These are phyloP conservation scores for Galerucella nymphaeae DNA, from an alignment of 2,888 invertebrate genomes.

Conservation along the genomic window DNA sequence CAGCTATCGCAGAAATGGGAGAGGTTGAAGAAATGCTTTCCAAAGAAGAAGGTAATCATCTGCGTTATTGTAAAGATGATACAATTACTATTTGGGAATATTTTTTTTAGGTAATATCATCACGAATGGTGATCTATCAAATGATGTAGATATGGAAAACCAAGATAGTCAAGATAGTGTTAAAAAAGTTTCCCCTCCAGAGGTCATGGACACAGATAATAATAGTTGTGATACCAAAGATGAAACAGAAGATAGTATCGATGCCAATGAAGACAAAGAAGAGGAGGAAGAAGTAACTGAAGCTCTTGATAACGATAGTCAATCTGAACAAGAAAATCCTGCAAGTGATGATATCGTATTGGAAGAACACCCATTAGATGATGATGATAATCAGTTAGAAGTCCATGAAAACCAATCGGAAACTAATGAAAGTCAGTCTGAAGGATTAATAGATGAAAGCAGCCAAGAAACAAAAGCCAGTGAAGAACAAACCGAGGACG, in stretches of 20 bases:
- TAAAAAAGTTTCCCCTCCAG: slow-evolving; percentile 45
- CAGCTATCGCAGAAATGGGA: slow-evolving; percentile 63
- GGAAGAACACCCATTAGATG: slow-evolving; percentile 21
- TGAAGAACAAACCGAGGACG: slow-evolving; percentile 30
- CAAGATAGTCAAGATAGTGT: slow-evolving; percentile 49
- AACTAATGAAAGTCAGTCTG: slow-evolving; percentile 42
- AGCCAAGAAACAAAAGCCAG: slow-evolving; percentile 47
- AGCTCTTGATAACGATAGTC: slow-evolving; percentile 11
- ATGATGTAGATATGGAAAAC: slow-evolving; percentile 52
- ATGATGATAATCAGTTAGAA: slow-evolving; percentile 40
- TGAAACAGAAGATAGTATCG: slow-evolving; percentile 22
- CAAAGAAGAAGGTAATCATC: slow-evolving; percentile 59
- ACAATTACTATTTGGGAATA: slow-evolving; percentile 8
- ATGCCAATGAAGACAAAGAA: slow-evolving; percentile 40
- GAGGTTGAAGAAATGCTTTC: slow-evolving; percentile 64
- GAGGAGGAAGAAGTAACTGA: slow-evolving; percentile 10
- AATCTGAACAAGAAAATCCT: slow-evolving; percentile 30
- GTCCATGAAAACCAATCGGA: slow-evolving; percentile 25
- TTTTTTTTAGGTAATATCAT: slow-evolving; percentile 48
- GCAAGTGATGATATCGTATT: slow-evolving; percentile 48
- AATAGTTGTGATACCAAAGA: slow-evolving; percentile 45
- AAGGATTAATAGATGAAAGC: slow-evolving; percentile 43
- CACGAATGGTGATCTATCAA: slow-evolving; percentile 59
- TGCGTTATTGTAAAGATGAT: neutral
- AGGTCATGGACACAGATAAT: slow-evolving; percentile 58